phyloP scores from a whole-genome alignment of 1,140 invertebrate genomes.

The Himalopsyche phryganea region DNA sequence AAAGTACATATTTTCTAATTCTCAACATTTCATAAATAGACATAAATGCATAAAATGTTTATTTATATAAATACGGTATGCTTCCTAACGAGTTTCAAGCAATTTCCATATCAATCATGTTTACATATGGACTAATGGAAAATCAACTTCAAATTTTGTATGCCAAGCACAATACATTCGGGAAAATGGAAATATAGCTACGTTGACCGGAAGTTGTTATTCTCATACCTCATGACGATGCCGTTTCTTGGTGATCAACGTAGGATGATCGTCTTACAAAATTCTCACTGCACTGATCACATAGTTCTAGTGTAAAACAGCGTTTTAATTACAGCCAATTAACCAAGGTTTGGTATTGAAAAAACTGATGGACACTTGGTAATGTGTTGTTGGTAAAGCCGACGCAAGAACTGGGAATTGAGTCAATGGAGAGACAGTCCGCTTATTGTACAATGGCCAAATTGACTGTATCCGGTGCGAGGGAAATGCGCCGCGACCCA shows the following conservation, averaged over 20 bases:
- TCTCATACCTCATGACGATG: neutral
- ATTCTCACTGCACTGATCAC: neutral
- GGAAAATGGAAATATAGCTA: no score
- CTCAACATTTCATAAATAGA: no score
- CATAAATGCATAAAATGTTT: no score
- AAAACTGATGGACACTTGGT: constrained; percentile 27
- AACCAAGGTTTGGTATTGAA: neutral
- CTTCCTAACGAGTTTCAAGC: no score
- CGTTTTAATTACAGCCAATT: neutral
- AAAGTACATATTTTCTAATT: no score
- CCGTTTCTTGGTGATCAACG: neutral
- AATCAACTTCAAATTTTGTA: no score
- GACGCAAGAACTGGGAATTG: constrained; percentile 35
- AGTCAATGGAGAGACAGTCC: constrained; percentile 36
- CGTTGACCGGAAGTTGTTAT: neutral
- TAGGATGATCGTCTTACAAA: neutral
- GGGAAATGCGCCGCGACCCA: constrained; percentile 52
- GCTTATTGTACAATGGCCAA: constrained; percentile 34
- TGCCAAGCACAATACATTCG: no score
- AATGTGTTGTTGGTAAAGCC: constrained; percentile 38
- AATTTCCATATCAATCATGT: no score
- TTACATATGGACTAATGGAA: no score
- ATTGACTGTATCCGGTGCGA: constrained; percentile 52
- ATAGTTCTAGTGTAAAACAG: neutral
- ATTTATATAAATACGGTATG: no score